A percentile compares a stretch with the other conserved stretches of the same genome.
phyloP scores from a whole-genome alignment of 2,797 vertebrate genomes.

The Callimico goeldii region DNA sequence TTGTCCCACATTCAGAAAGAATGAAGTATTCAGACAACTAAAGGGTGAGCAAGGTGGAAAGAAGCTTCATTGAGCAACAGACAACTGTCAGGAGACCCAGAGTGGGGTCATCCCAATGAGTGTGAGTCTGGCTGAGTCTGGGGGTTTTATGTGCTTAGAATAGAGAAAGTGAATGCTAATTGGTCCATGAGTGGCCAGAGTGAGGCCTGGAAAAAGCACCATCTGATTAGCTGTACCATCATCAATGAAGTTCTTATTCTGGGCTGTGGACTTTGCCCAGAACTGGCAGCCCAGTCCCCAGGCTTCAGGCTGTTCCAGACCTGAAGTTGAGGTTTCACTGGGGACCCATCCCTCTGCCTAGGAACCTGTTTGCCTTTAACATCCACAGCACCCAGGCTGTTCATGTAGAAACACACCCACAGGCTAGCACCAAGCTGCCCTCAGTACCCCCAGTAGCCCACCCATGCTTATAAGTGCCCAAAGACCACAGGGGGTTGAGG shows the following conservation, averaged over 20 bases:
- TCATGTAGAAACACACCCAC: not conserved
- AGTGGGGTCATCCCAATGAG: not conserved
- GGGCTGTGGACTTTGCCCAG: not conserved
- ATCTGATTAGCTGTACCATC: not conserved
- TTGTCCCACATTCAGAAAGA: not conserved
- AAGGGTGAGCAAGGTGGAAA: not conserved
- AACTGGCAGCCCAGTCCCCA: not conserved
- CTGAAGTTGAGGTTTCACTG: not conserved
- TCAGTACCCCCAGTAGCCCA: no score
- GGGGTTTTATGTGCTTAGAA: not conserved
- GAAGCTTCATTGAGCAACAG: not conserved
- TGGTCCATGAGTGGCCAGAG: not conserved
- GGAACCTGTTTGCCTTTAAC: not conserved
- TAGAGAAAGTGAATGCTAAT: not conserved
- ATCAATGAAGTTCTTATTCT: not conserved
- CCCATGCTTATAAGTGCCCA: no score
- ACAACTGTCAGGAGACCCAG: not conserved
- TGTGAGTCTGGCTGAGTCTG: not conserved
- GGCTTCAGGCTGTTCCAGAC: not conserved
- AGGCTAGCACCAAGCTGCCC: not conserved
- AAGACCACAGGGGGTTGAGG: no score
- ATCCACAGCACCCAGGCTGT: not conserved
- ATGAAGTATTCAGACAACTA: not conserved
- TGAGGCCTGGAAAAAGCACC: not conserved
- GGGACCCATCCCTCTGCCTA: not conserved